Conservation (phyloP, 2,113 vertebrate species). For the Grammomys surdaster region DNA sequence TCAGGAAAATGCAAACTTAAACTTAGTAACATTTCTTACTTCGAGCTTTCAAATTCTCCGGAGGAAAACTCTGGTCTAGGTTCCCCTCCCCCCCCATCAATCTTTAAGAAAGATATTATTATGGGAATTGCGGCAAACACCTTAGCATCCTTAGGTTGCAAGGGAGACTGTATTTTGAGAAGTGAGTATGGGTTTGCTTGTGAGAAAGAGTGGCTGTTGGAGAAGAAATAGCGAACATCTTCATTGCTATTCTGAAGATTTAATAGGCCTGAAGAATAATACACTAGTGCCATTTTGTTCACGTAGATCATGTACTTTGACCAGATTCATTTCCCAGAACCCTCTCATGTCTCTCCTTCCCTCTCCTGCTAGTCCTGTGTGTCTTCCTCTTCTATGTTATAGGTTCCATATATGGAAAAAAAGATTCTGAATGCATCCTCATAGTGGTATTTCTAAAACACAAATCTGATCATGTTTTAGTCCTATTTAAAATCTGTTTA, state of each 20-base stretch:
- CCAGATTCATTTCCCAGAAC: background rate
- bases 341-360: background rate
- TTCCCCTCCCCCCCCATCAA: background rate
- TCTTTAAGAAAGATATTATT: slow-evolving; percentile 17
- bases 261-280: background rate
- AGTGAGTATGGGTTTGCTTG: background rate
- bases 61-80: background rate
- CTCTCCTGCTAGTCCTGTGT: background rate
- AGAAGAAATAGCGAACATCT: slow-evolving; percentile 37
- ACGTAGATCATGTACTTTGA: too few species aligned
- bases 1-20: slow-evolving; percentile 5
- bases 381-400: too few species aligned
- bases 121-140: background rate
- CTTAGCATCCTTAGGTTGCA: background rate
- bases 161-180: background rate
- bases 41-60: background rate
- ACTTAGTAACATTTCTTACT: background rate
- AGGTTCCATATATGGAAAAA: too few species aligned
- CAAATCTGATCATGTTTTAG: background rate
- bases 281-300: background rate
- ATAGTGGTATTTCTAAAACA: slow-evolving; percentile 34
- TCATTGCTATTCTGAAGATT: background rate
- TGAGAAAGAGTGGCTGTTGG: background rate
- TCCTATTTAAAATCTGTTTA: background rate
- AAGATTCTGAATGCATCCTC: background rate